phyloP scores from a whole-genome alignment of 2,888 invertebrate genomes.

The Zhuqinia jingwanae region DNA sequence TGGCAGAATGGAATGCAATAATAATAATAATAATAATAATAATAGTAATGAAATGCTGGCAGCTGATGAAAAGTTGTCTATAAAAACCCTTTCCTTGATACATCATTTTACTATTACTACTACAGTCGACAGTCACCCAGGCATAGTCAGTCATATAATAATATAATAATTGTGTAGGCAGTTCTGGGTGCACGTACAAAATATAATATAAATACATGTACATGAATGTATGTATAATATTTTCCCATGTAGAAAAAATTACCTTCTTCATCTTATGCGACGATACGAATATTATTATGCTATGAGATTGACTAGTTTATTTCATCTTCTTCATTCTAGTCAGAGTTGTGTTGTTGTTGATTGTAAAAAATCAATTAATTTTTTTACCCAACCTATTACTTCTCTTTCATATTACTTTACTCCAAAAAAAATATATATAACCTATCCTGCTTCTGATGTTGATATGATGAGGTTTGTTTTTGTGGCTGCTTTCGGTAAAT shows the following conservation, averaged over 20 bases:
- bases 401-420: conserved; percentile 12
- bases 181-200: conserved; percentile 17
- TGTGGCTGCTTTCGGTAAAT: conserved; percentile 35
- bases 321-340: conserved; percentile 46
- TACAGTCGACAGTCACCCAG: too few species aligned
- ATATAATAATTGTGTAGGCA: conserved; percentile 26
- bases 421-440: conserved; percentile 34
- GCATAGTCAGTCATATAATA: neutral
- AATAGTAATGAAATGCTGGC: conserved; percentile 37
- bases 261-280: conserved; percentile 7
- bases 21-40: too few species aligned
- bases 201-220: too few species aligned
- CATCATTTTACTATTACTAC: conserved; percentile 20
- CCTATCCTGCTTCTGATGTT: conserved; percentile 57
- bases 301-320: conserved; percentile 65
- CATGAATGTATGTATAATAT: too few species aligned
- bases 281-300: neutral
- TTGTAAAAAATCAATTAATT: conserved; percentile 71
- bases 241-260: too few species aligned
- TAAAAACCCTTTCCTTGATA: conserved; percentile 36
- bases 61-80: conserved; percentile 61
- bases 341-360: conserved; percentile 49
- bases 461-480: conserved; percentile 52
- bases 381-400: conserved; percentile 58
- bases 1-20: conserved; percentile 46